phyloP scores from a whole-genome alignment of 2,888 invertebrate species.

The Megastigmus dorsalis region DNA sequence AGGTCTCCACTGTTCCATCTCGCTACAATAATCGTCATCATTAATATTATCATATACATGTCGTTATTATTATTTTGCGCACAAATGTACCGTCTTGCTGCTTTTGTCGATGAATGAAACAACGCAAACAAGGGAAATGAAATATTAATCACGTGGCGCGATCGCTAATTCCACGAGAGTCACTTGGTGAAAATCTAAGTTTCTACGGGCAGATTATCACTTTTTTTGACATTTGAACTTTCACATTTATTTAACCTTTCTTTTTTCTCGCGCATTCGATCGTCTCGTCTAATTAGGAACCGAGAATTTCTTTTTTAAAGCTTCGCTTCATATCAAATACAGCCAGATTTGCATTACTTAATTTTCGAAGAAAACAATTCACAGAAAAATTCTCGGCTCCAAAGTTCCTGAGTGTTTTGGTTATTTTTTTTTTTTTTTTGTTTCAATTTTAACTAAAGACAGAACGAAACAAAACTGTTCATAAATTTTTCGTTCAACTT shows the following conservation, averaged over 20 bases:
- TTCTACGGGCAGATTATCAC: constrained; percentile 28
- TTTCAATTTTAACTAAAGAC: neutral
- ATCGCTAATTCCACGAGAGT: neutral
- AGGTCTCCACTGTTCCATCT: neutral
- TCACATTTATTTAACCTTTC: too few relatives aligned
- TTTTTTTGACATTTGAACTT: constrained; percentile 44
- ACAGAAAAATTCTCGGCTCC: neutral
- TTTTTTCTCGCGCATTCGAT: neutral
- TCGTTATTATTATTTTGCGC: too few relatives aligned
- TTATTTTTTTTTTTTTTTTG: too few relatives aligned
- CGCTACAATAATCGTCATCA: neutral
- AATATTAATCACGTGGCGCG: too few relatives aligned
- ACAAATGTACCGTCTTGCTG: too few relatives aligned
- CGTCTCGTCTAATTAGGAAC: neutral
- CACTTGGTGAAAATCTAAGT: constrained; percentile 13
- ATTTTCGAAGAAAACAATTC: neutral
- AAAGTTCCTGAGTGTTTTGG: neutral
- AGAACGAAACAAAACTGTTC: constrained; percentile 1
- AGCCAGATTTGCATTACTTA: too few relatives aligned
- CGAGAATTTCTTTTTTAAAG: neutral
- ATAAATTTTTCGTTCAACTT: neutral
- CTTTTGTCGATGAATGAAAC: too few relatives aligned
- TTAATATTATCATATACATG: too few relatives aligned
- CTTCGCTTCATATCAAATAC: too few relatives aligned
- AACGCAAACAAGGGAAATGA: too few relatives aligned